A percentile compares a stretch with the other conserved stretches of the same genome.
Conservation (phyloP, 2,888 invertebrate species). For the Plagodis dolabraria region DNA sequence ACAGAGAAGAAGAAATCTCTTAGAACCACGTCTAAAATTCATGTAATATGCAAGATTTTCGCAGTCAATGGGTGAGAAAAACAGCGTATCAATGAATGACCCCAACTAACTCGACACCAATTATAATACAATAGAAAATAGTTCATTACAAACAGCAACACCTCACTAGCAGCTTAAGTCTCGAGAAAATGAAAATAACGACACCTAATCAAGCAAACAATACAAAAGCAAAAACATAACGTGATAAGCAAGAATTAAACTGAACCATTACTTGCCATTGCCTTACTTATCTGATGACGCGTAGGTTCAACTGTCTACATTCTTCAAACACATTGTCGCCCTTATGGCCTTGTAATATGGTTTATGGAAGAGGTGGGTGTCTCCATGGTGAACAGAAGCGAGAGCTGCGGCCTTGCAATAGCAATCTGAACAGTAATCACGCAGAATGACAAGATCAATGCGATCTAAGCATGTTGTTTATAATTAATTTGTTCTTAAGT, state of each 20-base stretch:
- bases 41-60: neutral
- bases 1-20: constrained; percentile 1
- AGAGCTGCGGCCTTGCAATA: constrained; percentile 33
- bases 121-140: constrained; percentile 33
- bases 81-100: constrained; percentile 16
- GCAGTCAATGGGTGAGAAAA: constrained; percentile 7
- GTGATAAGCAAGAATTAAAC: constrained; percentile 53
- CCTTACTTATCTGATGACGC: constrained; percentile 40
- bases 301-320: constrained; percentile 28
- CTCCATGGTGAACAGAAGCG: constrained; percentile 22
- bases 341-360: constrained; percentile 27
- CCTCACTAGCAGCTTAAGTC: constrained; percentile 25
- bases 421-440: constrained; percentile 46
- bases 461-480: constrained; percentile 15
- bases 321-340: constrained; percentile 2
- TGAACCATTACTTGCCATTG: constrained; percentile 56
- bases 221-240: constrained; percentile 42
- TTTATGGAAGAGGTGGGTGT: constrained; percentile 25
- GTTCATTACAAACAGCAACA: constrained; percentile 26
- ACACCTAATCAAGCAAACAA: constrained; percentile 31
- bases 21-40: neutral
- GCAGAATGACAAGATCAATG: constrained; percentile 45
- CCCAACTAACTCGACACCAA: constrained; percentile 25
- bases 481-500: constrained; percentile 19
- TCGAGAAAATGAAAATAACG: constrained; percentile 27